Evolutionary conservation across 2,888 invertebrate species (phyloP), one percentile per base, ranked within the genome.

Genomic region (Carterocephalus palaemon): DNA sequence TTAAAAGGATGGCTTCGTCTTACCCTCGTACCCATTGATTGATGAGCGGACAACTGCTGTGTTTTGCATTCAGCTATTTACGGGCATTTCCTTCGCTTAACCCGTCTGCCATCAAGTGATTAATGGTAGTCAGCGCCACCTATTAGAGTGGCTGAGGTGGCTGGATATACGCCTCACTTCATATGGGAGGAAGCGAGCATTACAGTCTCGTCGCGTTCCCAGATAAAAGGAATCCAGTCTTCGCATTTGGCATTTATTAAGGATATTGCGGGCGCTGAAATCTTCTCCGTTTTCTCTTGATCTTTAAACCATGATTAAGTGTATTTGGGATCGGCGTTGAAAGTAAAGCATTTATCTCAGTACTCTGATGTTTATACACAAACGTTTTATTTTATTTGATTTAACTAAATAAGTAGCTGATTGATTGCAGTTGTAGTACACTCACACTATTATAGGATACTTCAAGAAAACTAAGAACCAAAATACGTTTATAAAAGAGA

Each of bases 41-140:
- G 84, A 85, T 85, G 84, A 78, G 75, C 70, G 67, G 79, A 78
- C 83, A 80, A 83, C 77, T 79, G 76, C 73, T 75, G 76, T 76
- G 78, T 85, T 84, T 85, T 85, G 84, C 84, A 83, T 85, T 79
- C 70, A 78, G 75, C 83, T 85, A 85, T 85, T 85, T 85, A 84
- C 83, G 81, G 81, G 79, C 70, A 81, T 82, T 83, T 84, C 83
- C 82, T 84, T 68, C 73, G 77, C 79, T 81, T 80, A 82, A 76
- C 79, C 79, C 83, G 82, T 77, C 80, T 72, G 67, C 69, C 67
- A 54, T 49, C 55, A 51, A 47, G 73, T 85, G 84, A 85, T 84
- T 80, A 81, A 85, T 85, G 78, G 67, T 52, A 54, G 61, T 68
- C 68, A 70, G 69, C 67, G 64, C 56, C 68, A 69, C 72, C 71